Conservation (phyloP, 2,888 invertebrate species). For the Mamestra brassicae region DNA sequence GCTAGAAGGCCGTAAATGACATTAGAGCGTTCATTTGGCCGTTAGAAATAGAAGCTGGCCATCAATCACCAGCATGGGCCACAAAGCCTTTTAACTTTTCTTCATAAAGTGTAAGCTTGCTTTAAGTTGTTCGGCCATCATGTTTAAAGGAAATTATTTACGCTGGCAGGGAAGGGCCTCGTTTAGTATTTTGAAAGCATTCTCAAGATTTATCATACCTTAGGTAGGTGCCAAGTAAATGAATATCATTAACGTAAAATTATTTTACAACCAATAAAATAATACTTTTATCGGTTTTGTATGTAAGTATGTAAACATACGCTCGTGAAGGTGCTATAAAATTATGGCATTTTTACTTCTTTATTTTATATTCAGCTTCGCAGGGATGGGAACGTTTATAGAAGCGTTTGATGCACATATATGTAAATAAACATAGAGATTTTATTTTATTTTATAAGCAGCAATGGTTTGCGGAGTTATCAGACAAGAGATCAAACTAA, state of each 20-base stretch:
- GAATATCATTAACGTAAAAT: conserved; percentile 1
- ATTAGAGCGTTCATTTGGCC: conserved; percentile 61
- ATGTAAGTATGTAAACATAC: conserved; percentile 23
- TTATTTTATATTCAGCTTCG: conserved; percentile 33
- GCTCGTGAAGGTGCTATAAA: conserved; percentile 15
- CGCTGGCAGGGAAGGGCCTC: conserved; percentile 41
- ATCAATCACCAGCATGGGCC: conserved; percentile 68
- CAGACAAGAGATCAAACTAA: conserved; percentile 1
- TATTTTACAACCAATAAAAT: conserved; percentile 10
- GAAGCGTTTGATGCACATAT: background rate
- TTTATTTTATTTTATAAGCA: conserved; percentile 15
- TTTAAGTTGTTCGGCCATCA: conserved; percentile 67
- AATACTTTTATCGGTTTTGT: conserved; percentile 16
- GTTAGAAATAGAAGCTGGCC: conserved; percentile 65
- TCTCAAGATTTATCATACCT: conserved; percentile 30
- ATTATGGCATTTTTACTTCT: conserved; percentile 29
- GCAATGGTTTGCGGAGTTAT: background rate
- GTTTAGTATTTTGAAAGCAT: conserved; percentile 37
- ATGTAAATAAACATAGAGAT: conserved; percentile 26
- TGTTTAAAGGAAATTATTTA: conserved; percentile 65
- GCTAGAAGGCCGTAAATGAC: conserved; percentile 55
- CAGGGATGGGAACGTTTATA: background rate
- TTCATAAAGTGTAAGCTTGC: conserved; percentile 59
- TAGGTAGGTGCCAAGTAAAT: conserved; percentile 7
- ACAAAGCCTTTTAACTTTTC: conserved; percentile 66